Base-by-base conservation (phyloP, 2,113 vertebrate genomes). In the Andinoacara biseriatus region DNA sequence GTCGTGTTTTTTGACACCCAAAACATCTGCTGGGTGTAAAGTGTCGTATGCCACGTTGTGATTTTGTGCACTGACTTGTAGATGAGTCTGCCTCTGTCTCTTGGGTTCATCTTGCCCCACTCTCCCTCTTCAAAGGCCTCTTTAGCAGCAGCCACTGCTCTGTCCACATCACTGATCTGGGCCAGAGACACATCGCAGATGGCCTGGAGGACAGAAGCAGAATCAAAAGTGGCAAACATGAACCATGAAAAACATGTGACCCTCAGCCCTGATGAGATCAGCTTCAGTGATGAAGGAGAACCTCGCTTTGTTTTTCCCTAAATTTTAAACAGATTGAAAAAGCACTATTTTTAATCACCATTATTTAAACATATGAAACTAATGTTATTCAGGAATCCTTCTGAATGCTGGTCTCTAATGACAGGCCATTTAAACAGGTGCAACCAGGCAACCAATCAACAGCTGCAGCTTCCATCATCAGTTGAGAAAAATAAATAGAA, bases 31-130 rank as follows among this genome's bases (percentile, higher is more conserved):
- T 52, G 17, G 49, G 6, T 49, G 46, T 49, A 43, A 18, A 20
- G 65, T 26, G 65, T 31, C 43, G 13, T 29, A 5, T 43, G 35
- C 18, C 38, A 2, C 11, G 13, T 1, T n/a, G n/a, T 46, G 40
- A 49, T 7, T 7, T 22, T 35, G 43, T 22, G 56, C 15, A 85
- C 93, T 85, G 76, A 97, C 96, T 89, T 95, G 94, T 96, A 96
- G 6, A 96, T 82, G 22, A 97, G 92, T 65, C 92, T 89, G 35
- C 96, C 96, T 82, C 95, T 84, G 93, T 97, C 96, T 88, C 96
- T 94, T 26, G 96, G 93, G 86, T 97, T 97, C 95, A 97, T 97
- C 84, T 90, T 95, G 24, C 96, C 95, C 96, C 96, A 97, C 76
- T 96, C 95, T 6, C 96, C 96, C 20, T 94, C 91, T 84, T 97